A percentile compares a stretch with the other conserved stretches of the same genome.
phyloP scores from a whole-genome alignment of 2,797 vertebrate genomes.

The Perodicticus potto region DNA sequence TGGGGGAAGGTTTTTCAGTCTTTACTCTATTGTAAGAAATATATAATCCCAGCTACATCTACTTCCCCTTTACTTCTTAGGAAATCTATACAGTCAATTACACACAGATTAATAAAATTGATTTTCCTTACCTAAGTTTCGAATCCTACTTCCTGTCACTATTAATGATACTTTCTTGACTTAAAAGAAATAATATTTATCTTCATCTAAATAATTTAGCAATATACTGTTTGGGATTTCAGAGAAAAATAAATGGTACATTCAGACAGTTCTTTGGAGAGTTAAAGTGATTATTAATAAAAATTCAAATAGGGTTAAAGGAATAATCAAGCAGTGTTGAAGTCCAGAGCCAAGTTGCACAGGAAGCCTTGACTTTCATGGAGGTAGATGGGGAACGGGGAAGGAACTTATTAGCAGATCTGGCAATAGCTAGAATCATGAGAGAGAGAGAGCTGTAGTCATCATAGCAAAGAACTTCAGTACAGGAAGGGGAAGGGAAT shows the following conservation, averaged over 20 bases:
- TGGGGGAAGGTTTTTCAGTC: background rate
- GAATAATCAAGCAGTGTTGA: background rate
- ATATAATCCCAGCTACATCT: background rate
- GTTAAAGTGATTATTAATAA: slow-evolving; percentile 18
- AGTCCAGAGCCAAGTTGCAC: background rate
- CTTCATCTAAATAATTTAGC: background rate
- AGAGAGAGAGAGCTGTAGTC: background rate
- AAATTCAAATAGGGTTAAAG: background rate
- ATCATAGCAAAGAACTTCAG: background rate
- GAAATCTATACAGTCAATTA: background rate
- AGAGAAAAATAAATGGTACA: background rate
- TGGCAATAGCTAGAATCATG: background rate
- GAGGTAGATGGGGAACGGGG: background rate
- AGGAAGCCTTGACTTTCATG: background rate
- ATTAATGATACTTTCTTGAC: background rate
- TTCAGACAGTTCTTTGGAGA: background rate
- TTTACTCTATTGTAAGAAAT: background rate
- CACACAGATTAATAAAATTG: background rate
- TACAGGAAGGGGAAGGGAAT: background rate
- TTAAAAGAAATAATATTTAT: background rate
- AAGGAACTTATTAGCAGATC: background rate
- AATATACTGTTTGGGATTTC: background rate
- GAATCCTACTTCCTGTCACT: background rate
- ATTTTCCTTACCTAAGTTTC: slow-evolving; percentile 6
- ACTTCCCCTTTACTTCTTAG: background rate